Evolutionary conservation across 2,797 vertebrate genomes (phyloP).

Genomic region (Esox lucius): DNA sequence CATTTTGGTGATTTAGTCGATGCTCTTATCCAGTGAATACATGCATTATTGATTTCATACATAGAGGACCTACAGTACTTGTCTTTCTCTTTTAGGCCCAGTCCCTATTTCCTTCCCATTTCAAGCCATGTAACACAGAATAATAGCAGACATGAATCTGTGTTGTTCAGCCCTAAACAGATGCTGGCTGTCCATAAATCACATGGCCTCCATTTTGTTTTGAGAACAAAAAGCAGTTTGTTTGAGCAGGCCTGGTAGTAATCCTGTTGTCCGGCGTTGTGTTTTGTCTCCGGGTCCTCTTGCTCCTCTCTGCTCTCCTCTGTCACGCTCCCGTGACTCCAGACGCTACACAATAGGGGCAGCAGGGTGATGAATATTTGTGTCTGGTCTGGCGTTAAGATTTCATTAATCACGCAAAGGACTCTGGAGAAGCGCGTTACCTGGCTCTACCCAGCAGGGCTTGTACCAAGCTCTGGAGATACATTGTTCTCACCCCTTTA

Average conservation of each 20-base stretch:
- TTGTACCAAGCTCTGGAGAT: slow-evolving; percentile 24
- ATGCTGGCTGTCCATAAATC: slow-evolving; percentile 79
- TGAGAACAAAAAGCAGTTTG: slow-evolving; percentile 68
- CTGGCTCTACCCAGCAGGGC: slow-evolving; percentile 64
- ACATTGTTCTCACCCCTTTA: not conserved
- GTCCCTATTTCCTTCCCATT: slow-evolving; percentile 48
- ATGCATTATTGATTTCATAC: not conserved
- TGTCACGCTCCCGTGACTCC: slow-evolving; percentile 72
- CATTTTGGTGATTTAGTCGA: not conserved
- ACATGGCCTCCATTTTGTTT: slow-evolving; percentile 71
- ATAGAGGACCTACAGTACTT: not conserved
- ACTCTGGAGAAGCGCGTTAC: slow-evolving; percentile 67
- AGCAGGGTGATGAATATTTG: slow-evolving; percentile 80
- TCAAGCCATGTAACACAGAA: slow-evolving; percentile 68
- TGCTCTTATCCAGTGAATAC: not conserved
- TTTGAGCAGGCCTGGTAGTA: slow-evolving; percentile 71
- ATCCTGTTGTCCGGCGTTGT: slow-evolving; percentile 74
- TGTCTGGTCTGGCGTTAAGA: slow-evolving; percentile 77
- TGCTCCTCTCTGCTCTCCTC: slow-evolving; percentile 72
- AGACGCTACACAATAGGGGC: slow-evolving; percentile 76
- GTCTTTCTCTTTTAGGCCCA: slow-evolving; percentile 62
- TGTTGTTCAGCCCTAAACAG: slow-evolving; percentile 73
- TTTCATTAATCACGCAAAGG: slow-evolving; percentile 87
- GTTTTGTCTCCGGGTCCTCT: slow-evolving; percentile 72
- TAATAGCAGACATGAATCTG: slow-evolving; percentile 79